phyloP scores from a whole-genome alignment of 2,113 vertebrate genomes.

The Sinocyclocheilus grahami region DNA sequence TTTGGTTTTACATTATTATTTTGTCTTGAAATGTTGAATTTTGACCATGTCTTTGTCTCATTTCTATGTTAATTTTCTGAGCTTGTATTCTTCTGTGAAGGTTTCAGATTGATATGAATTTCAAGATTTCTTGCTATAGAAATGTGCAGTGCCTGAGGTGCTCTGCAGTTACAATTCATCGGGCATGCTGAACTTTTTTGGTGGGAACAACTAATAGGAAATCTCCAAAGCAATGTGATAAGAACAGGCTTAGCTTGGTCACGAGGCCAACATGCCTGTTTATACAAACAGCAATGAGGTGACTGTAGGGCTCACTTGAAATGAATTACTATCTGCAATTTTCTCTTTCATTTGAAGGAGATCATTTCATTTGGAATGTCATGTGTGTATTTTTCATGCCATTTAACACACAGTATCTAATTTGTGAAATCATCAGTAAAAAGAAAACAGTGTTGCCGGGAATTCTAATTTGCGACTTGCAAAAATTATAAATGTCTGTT shows the following conservation, averaged over 20 bases:
- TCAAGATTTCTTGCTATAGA: constrained; percentile 8
- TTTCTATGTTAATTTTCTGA: background rate
- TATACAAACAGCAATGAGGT: background rate
- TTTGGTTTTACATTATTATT: background rate
- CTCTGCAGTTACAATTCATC: background rate
- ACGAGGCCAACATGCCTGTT: background rate
- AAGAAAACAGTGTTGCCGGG: background rate
- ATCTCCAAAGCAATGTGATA: constrained; percentile 29
- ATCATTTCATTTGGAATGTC: background rate
- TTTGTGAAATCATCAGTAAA: background rate
- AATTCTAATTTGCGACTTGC: background rate
- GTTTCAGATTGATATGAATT: constrained; percentile 4
- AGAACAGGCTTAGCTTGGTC: constrained; percentile 29
- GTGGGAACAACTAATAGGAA: background rate
- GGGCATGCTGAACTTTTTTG: constrained; percentile 9
- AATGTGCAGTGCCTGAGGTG: constrained; percentile 8
- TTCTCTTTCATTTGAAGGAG: background rate
- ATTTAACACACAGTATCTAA: background rate
- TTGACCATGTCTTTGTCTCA: background rate
- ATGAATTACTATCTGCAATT: background rate
- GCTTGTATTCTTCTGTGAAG: background rate
- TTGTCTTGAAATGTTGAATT: background rate
- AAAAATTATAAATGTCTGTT: background rate
- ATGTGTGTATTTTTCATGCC: background rate
- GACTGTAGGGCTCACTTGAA: background rate